Evolutionary conservation across 2,888 invertebrate species (phyloP), one percentile per base, ranked within the genome.

Genomic region (Eurytoma californica): DNA sequence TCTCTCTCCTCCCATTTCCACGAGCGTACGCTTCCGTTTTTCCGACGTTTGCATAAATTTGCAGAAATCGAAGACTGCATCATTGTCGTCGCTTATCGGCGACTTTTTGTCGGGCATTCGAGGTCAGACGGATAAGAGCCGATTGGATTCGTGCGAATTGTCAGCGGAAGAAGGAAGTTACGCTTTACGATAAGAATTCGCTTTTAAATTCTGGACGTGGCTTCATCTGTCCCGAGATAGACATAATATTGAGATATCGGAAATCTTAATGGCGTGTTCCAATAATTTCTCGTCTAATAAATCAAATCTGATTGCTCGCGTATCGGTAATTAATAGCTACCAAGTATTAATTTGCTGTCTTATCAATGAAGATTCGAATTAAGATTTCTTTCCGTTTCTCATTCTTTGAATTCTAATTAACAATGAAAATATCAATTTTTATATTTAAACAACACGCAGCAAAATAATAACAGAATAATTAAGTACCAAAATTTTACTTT

Each of bases 211-310:
- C 24, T 65, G 47, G 61, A 53, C 39, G 39, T 67, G 51, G 20
- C 16, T 55, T 58, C 58, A 69, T 57, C 39, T 49, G 57, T 69
- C 65, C n/a, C 39, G 69, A 61, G 63, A 65, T 70, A 79, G 74
- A 70, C 79, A 58, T 18, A 70, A 74, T 74, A 70, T 60, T 53
- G 70, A 65, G 74, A 79, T 74, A 74, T 20, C 53, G 14, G 16
- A 18, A 73, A 79, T 79, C 70, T 74, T 79, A 79, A 79, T 79
- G 47, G 74, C 68, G 28, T 30, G 74, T 79, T 79, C 65, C 66
- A 79, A 24, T 79, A 74, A 79, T 70, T 70, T 79, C 74, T 73
- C 65, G 74, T 66, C 51, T 74, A 70, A 80, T 80, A 72, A 80
- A 80, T 80, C 80, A 72, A 51, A 28, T 58, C 20, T 7, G 47